Conservation (phyloP, 2,888 invertebrate genomes). For the Hirtodrosophila alboralis region DNA sequence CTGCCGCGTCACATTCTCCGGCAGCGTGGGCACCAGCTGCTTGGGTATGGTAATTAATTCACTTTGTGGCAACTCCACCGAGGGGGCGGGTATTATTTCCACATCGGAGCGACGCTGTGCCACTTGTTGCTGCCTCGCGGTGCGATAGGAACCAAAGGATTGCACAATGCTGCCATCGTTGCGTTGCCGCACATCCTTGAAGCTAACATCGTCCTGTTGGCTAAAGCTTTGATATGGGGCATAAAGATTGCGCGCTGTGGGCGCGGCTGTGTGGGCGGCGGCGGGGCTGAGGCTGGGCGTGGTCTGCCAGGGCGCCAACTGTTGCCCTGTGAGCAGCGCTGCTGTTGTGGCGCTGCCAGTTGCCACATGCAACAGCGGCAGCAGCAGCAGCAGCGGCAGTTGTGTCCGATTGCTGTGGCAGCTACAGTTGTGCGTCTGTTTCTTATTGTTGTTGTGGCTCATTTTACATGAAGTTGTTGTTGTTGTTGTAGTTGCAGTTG, state of each 20-base stretch:
- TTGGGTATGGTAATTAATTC: slow-evolving; percentile 80
- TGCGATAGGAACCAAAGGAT: slow-evolving; percentile 82
- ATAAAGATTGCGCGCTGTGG: slow-evolving; percentile 82
- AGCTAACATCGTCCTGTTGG: slow-evolving; percentile 81
- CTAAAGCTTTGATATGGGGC: slow-evolving; percentile 83
- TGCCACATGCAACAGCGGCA: slow-evolving; percentile 36
- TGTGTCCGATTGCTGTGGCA: slow-evolving; percentile 28
- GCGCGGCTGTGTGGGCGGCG: slow-evolving; percentile 46
- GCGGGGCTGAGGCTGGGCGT: slow-evolving; percentile 21
- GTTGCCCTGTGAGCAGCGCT: slow-evolving; percentile 58
- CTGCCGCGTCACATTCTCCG: slow-evolving; percentile 74
- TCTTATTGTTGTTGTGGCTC: slow-evolving; percentile 81
- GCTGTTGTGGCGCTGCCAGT: slow-evolving; percentile 48
- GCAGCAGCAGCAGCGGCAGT: slow-evolving; percentile 45
- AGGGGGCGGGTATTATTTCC: slow-evolving; percentile 75
- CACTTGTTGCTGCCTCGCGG: slow-evolving; percentile 49
- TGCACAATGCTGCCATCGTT: slow-evolving; percentile 81
- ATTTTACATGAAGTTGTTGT: slow-evolving; percentile 82
- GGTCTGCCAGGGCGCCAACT: slow-evolving; percentile 72
- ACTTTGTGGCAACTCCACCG: slow-evolving; percentile 69
- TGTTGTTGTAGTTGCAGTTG: slow-evolving; percentile 43
- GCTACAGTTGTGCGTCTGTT: slow-evolving; percentile 63
- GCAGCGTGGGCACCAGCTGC: slow-evolving; percentile 74
- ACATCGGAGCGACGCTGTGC: slow-evolving; percentile 79
- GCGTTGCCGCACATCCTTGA: slow-evolving; percentile 78